Conservation (phyloP, 2,797 vertebrate genomes). For the Ctenochaetus hawaiiensis region DNA sequence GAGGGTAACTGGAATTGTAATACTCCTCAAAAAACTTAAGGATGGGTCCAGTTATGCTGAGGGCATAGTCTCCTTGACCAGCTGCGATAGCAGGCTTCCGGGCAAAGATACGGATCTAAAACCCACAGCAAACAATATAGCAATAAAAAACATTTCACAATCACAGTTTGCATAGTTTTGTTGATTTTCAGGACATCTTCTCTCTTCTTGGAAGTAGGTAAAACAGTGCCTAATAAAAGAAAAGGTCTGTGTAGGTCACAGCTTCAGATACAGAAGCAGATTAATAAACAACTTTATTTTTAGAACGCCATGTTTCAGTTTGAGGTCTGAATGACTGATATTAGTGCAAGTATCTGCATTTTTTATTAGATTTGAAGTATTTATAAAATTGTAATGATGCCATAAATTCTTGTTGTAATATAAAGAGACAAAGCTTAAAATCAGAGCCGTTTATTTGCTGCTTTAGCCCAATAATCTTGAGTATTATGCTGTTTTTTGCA, state of each 20-base stretch:
- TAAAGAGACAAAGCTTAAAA: neutral
- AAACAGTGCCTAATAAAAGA: neutral
- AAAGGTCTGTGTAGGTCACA: neutral
- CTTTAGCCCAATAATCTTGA: neutral
- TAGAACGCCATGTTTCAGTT: neutral
- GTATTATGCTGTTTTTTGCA: neutral
- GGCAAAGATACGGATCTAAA: constrained; percentile 93
- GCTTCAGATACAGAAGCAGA: neutral
- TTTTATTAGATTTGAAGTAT: neutral
- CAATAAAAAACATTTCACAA: neutral
- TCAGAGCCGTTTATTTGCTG: neutral
- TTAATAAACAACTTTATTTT: neutral
- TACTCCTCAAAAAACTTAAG: constrained; percentile 88
- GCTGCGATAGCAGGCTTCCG: constrained; percentile 82
- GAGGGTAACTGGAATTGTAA: constrained; percentile 87
- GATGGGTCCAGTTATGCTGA: constrained; percentile 86
- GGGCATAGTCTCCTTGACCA: constrained; percentile 86
- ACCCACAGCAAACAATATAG: constrained; percentile 10
- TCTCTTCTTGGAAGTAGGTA: neutral
- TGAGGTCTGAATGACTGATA: neutral
- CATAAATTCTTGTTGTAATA: neutral
- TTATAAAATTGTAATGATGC: neutral
- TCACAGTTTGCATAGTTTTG: neutral
- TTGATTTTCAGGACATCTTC: neutral
- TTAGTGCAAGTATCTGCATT: neutral